Conservation (phyloP, 2,797 vertebrate species). For the Argentina silus region DNA sequence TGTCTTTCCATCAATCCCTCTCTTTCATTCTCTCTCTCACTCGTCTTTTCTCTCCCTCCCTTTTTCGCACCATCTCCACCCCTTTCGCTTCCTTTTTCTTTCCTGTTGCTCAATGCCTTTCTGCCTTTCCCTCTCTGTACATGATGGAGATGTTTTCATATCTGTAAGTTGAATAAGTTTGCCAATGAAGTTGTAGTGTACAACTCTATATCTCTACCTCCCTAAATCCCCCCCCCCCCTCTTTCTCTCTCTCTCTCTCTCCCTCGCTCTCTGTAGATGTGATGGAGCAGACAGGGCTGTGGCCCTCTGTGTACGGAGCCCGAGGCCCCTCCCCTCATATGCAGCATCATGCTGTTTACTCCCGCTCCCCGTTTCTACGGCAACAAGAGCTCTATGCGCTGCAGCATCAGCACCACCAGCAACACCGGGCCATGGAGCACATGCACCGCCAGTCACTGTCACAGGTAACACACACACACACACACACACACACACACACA, state of each 20-base stretch:
- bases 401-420: slow-evolving; percentile 83
- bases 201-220: neutral
- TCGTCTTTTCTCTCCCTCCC: neutral
- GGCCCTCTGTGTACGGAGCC: slow-evolving; percentile 90
- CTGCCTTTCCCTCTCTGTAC: slow-evolving; percentile 67
- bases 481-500: slow-evolving; percentile 19
- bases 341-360: slow-evolving; percentile 91
- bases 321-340: slow-evolving; percentile 89
- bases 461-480: slow-evolving; percentile 69
- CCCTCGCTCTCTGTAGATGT: slow-evolving; percentile 78
- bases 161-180: too few species aligned
- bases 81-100: slow-evolving; percentile 8
- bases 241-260: slow-evolving; percentile 13
- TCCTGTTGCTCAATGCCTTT: neutral
- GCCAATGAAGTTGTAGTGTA: too few species aligned
- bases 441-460: slow-evolving; percentile 74
- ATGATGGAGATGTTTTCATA: too few species aligned
- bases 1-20: slow-evolving; percentile 11
- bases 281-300: slow-evolving; percentile 92
- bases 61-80: slow-evolving; percentile 48
- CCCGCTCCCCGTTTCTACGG: slow-evolving; percentile 88
- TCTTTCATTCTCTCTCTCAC: slow-evolving; percentile 22
- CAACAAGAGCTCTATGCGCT: slow-evolving; percentile 92
- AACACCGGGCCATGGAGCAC: slow-evolving; percentile 77
- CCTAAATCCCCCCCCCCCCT: neutral